Evolutionary conservation across 2,888 invertebrate species (phyloP).

Genomic region (Auanema sp.): DNA sequence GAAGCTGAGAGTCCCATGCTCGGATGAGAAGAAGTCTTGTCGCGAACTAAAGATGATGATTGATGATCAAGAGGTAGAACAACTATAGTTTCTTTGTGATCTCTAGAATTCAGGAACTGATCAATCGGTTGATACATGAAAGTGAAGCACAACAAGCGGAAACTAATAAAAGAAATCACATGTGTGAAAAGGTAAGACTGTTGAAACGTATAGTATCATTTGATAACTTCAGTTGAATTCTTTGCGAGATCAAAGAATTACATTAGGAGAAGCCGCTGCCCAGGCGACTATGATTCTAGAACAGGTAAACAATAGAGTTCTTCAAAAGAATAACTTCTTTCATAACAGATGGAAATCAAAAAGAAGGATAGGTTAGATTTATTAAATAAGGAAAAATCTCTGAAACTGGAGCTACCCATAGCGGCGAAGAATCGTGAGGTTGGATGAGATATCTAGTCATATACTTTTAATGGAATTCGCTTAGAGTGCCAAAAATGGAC

Average conservation of each 20-base stretch:
- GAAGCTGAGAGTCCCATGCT: not conserved
- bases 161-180: not conserved
- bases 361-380: too few relatives aligned
- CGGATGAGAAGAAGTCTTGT: not conserved
- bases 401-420: constrained; percentile 10
- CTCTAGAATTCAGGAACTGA: constrained; percentile 2
- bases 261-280: constrained; percentile 30
- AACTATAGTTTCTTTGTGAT: too few relatives aligned
- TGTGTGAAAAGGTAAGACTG: too few relatives aligned
- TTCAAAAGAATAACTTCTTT: not conserved
- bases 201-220: not conserved
- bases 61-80: not conserved
- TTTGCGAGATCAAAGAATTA: constrained; percentile 24
- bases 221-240: constrained; percentile 5
- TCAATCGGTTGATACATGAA: constrained; percentile 9
- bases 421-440: not conserved
- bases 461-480: not conserved
- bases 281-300: constrained; percentile 22
- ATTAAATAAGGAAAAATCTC: constrained; percentile 21
- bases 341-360: constrained; percentile 7
- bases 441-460: not conserved
- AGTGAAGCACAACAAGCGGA: constrained; percentile 22
- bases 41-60: not conserved
- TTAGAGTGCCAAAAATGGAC: too few relatives aligned
- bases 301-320: constrained; percentile 4